Base-by-base conservation (phyloP, 37 sponge, comb jelly and placozoan genomes). In the Halisarca cf. caerulea region DNA sequence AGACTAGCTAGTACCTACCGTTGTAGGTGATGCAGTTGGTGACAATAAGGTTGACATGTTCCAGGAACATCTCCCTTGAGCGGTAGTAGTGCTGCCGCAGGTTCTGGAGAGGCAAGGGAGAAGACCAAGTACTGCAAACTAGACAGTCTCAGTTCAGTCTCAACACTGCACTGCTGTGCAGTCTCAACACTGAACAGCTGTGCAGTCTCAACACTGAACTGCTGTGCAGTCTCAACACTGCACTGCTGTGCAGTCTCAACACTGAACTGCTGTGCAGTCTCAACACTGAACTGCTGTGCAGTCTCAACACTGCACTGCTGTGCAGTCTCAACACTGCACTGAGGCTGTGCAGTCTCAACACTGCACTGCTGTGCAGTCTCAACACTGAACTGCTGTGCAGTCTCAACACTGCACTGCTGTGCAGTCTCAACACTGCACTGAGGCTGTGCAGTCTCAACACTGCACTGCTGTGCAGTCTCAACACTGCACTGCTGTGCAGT, bases 1-100 rank as follows among this genome's bases (percentile, higher is more conserved):
- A 20, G 57, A 20, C 17, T 17, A 55, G 57, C 17, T 11, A 20
- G 17, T 55, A 20, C 66, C 23, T 40, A 92, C 99, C 99, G 83
- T 99, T 96, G 85, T 96, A 99, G 5, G 91, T 90, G 66, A 88
- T 84, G 59, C 95, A 94, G 87, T 99, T 99, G 75, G 84, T 94
- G 32, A 93, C 97, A 32, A 99, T 86, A 33, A 95, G 89, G 47
- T 96, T 90, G 53, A 95, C 59, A 66, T 96, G 97, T 59, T 96
- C 95, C 89, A 90, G 64, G 79, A 91, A 92, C 58, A 80, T 84
- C 23, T 89, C 89, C 42, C 92, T 84, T 20, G 97, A 88, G 30
- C 82, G 74, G 87, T 92, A 96, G 40, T 81, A 39, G 59, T 83
- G 86, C 36, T 89, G 86, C 15, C 89, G 87, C 24, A 89, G 72